Conservation (phyloP, 2,797 vertebrate species). For the Diglossa cyanea region DNA sequence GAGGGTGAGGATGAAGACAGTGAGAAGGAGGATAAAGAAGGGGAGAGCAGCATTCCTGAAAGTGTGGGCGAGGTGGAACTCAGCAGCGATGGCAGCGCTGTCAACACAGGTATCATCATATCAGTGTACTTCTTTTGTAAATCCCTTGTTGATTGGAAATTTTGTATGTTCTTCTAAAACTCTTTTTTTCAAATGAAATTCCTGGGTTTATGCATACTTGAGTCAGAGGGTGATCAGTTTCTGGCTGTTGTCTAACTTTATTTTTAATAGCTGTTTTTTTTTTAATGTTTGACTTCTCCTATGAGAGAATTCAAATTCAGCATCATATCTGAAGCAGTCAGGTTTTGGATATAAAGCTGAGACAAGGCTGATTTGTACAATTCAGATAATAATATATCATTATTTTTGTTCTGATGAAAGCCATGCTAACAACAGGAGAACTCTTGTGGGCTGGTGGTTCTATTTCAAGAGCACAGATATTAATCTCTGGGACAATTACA, state of each 20-base stretch:
- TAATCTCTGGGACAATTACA: background rate
- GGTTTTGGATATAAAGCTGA: background rate
- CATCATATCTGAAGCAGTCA: background rate
- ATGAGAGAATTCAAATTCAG: background rate
- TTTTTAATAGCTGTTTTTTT: background rate
- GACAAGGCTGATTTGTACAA: background rate
- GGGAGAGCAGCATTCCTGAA: constrained; percentile 75
- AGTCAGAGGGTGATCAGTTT: background rate
- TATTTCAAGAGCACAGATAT: background rate
- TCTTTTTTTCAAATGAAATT: fast-evolving
- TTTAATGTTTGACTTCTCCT: background rate
- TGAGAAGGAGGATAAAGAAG: constrained; percentile 87
- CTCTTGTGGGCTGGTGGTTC: background rate
- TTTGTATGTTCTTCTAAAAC: background rate
- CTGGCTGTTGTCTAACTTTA: background rate
- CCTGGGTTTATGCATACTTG: fast-evolving
- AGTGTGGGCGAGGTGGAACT: constrained; percentile 68
- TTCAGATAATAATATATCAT: background rate
- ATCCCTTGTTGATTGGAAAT: background rate
- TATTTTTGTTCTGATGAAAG: background rate
- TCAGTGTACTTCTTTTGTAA: background rate
- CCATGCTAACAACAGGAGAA: background rate
- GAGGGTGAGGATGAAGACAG: constrained; percentile 97
- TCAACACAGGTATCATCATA: constrained; percentile 87
- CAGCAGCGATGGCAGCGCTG: constrained; percentile 84